Percentiles rank a stretch among this genome's conserved stretches.
Evolutionary conservation across 2,888 invertebrate genomes (phyloP).

Genomic region (Crocallis elinguaria): DNA sequence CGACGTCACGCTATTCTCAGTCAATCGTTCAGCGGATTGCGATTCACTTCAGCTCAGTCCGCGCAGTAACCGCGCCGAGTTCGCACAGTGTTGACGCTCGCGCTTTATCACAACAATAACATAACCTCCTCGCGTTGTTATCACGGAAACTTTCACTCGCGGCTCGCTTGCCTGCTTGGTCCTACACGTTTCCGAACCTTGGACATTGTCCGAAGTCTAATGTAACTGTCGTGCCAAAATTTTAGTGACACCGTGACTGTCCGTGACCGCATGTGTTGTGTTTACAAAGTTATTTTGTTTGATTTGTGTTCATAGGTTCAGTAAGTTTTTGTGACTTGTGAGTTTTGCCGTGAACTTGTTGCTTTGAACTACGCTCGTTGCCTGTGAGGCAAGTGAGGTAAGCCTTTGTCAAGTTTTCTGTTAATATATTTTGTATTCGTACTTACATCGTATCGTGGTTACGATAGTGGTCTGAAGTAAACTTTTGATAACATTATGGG

Average conservation of each 20-base stretch:
- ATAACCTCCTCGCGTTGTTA: slow-evolving; percentile 65
- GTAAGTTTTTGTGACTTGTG: too few species aligned
- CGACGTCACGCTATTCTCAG: slow-evolving; percentile 25
- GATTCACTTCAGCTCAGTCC: slow-evolving; percentile 46
- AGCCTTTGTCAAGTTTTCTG: slow-evolving; percentile 13
- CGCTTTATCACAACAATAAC: slow-evolving; percentile 60
- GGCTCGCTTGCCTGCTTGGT: slow-evolving; percentile 30
- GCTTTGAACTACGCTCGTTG: slow-evolving; percentile 57
- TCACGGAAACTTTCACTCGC: slow-evolving; percentile 63
- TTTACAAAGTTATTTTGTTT: slow-evolving; percentile 71
- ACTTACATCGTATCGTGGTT: neutral
- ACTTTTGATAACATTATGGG: neutral
- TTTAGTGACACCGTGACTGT: slow-evolving; percentile 26
- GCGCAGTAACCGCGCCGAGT: slow-evolving; percentile 64
- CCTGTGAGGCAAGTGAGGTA: slow-evolving; percentile 55
- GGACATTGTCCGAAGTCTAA: slow-evolving; percentile 5
- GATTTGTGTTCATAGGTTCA: slow-evolving; percentile 56
- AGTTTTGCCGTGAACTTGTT: slow-evolving; percentile 68
- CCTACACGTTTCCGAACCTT: slow-evolving; percentile 17
- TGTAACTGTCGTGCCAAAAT: slow-evolving; percentile 12
- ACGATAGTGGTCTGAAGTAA: neutral
- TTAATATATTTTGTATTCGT: neutral
- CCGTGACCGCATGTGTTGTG: slow-evolving; percentile 57
- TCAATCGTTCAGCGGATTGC: slow-evolving; percentile 44
- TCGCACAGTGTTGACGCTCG: slow-evolving; percentile 53